Base-by-base conservation (phyloP, 2,797 vertebrate species). In the Xenentodon cancila region DNA sequence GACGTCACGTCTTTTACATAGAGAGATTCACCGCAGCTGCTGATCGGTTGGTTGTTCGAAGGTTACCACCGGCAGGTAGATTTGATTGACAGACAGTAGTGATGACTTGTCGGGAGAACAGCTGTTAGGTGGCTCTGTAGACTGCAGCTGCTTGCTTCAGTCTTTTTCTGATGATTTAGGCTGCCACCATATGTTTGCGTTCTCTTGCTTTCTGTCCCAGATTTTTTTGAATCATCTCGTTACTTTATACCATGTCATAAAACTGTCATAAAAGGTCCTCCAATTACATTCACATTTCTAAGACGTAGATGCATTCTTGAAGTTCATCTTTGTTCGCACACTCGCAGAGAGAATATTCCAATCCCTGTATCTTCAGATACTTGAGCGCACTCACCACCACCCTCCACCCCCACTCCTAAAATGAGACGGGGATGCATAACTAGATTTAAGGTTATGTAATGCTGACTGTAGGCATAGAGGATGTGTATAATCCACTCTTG, bases 401-500 rank as follows among this genome's bases (percentile, higher is more conserved):
- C 59, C 34, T 9, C 60, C 60, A 47, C 30, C 64, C 59, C 49
- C 52, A 21, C 47, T 78, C 77, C 75, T 68, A 81, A 90, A 86
- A 87, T 82, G 84, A 88, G 82, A 85, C 65, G 74, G 76, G 74
- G 86, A 88, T 87, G 82, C 88, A 84, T 88, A 88, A 91, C 90
- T 89, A 87, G 88, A 92, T 92, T 90, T 84, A 83, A 85, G 88
- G 89, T 93, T 92, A 91, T 89, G 89, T 91, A 92, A 93, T 89
- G 76, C 73, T 82, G 84, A 85, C 86, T 80, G 74, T 66, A 86
- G 82, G 79, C 85, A 81, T 66, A 60, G 80, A 83, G 81, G 82
- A 86, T 89, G 77, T 86, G 80, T 88, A 79, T 92, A 92, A 92
- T 91, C 88, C 85, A 82, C 74, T 86, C 73, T 87, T 87, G 90